A percentile compares a stretch with the other conserved stretches of the same genome.
Conservation (phyloP, 2,797 vertebrate genomes). For the Glyptemys insculpta region DNA sequence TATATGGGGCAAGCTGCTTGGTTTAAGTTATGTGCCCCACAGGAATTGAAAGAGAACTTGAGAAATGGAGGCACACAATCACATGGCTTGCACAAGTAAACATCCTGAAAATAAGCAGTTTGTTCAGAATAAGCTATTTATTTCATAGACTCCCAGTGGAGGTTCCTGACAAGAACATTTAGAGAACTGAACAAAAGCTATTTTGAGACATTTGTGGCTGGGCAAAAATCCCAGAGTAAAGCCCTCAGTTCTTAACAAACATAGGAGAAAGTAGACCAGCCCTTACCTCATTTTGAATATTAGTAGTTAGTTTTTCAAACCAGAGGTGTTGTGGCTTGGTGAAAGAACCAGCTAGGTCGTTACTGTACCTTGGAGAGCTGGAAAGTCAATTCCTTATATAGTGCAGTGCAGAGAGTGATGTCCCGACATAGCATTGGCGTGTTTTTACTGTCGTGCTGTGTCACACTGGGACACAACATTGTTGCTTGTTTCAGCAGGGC, state of each 20-base stretch:
- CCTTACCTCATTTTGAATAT: constrained; percentile 60
- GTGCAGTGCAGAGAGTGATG: not conserved
- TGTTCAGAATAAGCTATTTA: constrained; percentile 75
- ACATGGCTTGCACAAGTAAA: constrained; percentile 69
- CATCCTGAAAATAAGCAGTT: constrained; percentile 75
- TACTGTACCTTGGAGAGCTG: not conserved
- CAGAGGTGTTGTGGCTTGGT: constrained; percentile 47
- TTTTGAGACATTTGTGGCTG: constrained; percentile 62
- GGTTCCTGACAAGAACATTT: constrained; percentile 60
- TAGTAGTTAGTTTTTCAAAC: constrained; percentile 52
- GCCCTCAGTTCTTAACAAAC: constrained; percentile 48
- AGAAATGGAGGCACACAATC: constrained; percentile 72
- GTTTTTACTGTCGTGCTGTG: not conserved
- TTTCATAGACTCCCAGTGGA: constrained; percentile 61
- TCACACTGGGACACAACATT: not conserved
- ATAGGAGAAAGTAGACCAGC: constrained; percentile 30
- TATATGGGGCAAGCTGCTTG: constrained; percentile 31
- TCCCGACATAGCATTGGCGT: not conserved
- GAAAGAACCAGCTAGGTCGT: constrained; percentile 20
- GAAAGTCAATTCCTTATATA: constrained; percentile 42
- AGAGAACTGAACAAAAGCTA: constrained; percentile 65
- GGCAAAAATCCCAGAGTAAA: not conserved
- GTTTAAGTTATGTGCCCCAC: constrained; percentile 58
- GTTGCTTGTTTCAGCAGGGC: not conserved
- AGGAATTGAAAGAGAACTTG: constrained; percentile 72